Conservation (phyloP, 2,797 vertebrate genomes). For the Mormyrus proboscirostris region DNA sequence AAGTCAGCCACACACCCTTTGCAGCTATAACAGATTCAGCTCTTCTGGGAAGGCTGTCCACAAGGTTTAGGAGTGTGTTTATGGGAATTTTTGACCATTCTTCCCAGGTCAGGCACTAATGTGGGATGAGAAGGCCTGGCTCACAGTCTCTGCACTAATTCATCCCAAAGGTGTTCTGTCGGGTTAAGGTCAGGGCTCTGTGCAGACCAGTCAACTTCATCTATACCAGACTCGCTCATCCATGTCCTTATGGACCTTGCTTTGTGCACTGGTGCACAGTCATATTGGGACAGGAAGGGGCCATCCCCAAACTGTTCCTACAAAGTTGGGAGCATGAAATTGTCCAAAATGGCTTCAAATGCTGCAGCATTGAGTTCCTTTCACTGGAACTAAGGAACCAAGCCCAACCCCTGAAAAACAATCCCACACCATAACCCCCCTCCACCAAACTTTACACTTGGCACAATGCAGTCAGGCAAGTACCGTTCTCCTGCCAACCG, state of each 20-base stretch:
- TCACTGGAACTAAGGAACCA: too few species aligned
- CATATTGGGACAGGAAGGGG: background rate
- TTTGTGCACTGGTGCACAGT: background rate
- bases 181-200: background rate
- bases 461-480: background rate
- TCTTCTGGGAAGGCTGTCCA: background rate
- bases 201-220: background rate
- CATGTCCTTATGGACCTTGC: background rate
- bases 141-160: background rate
- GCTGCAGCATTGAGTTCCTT: too few species aligned
- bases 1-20: background rate
- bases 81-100: background rate
- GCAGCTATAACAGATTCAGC: background rate
- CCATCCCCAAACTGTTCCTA: background rate
- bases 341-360: background rate
- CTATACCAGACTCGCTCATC: background rate
- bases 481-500: background rate
- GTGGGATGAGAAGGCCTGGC: background rate
- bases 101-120: background rate
- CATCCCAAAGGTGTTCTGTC: background rate
- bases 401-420: too few species aligned
- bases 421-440: too few species aligned
- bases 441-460: background rate
- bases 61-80: background rate
- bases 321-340: too few species aligned